Base-by-base conservation (phyloP, 2,797 vertebrate species). In the Rallus crepitans region DNA sequence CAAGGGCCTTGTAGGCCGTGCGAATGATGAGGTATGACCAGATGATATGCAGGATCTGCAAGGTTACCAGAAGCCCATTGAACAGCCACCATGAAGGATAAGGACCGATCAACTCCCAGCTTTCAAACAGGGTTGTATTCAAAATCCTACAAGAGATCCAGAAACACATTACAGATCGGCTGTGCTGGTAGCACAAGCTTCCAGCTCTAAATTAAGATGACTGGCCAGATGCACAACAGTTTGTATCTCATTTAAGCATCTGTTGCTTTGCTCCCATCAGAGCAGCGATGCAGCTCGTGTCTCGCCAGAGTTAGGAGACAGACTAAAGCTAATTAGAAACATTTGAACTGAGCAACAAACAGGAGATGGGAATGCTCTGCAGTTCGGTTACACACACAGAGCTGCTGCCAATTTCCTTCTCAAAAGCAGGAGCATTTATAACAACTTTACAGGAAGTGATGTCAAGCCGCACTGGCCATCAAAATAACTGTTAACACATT, bases 31-130 rank as follows among this genome's bases (percentile, higher is more conserved):
- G 99, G 98, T 99, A 99, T 90, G 98, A 99, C 99, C 99, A 99
- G 98, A 99, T 98, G 97, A 99, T 11, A 33, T 99, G 99, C 81
- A 99, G 97, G 78, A 99, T 72, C 98, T 99, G 99, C 68, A 99
- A 91, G 70, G 98, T 96, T 96, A 99, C 90, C 98, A 99, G 98
- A 60, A 99, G 94, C 57, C 97, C 61, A 73, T 99, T 99, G 98
- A 99, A 99, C 53, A 99, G 88, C 99, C 99, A 99, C 99, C 99
- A 99, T n/a, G 99, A 99, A 2, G 98, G 98, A 76, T 98, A 99
- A 4, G 99, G 99, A 31, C 99, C 99, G 0, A 99, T 98, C 52
- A 99, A 94, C 87, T 98, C 98, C 99, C 99, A 99, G 97, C 99
- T 99, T 97, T 99, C 99, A 97, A 99, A 99, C 78, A 99, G 91